These are phyloP conservation scores for Isurus oxyrinchus DNA, from an alignment of 2,113 vertebrate species.

Conservation along the genomic window DNA sequence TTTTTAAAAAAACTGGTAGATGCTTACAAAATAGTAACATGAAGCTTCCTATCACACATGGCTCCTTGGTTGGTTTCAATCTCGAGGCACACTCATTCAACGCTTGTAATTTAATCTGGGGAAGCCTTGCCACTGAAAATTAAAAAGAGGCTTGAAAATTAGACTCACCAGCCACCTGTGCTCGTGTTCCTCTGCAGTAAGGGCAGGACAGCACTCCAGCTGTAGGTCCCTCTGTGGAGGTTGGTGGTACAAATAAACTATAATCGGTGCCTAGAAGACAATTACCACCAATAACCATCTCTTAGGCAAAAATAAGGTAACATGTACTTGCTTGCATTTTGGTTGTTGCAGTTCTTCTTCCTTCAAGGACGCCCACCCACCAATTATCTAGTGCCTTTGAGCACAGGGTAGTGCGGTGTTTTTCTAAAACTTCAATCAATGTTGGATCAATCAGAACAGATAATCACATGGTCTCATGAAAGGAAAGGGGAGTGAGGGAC, in stretches of 20 bases:
- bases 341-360: background rate
- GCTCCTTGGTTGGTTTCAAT: background rate
- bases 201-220: background rate
- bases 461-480: background rate
- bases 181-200: background rate
- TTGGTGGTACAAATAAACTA: background rate
- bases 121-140: background rate
- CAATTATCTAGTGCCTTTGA: background rate
- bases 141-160: background rate
- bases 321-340: background rate
- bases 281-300: background rate
- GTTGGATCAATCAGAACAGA: background rate
- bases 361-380: background rate
- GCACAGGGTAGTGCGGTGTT: background rate
- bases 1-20: background rate
- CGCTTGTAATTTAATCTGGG: background rate
- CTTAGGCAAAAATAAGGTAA: background rate
- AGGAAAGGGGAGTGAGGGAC: background rate
- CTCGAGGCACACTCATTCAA: background rate
- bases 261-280: slow-evolving; percentile 6
- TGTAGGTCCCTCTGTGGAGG: no score
- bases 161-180: background rate
- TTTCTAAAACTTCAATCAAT: background rate
- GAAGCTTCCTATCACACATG: background rate
- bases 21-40: background rate